Conservation (phyloP, 37 sponge, comb jelly and placozoan genomes). For the Dysidea cf. avara region DNA sequence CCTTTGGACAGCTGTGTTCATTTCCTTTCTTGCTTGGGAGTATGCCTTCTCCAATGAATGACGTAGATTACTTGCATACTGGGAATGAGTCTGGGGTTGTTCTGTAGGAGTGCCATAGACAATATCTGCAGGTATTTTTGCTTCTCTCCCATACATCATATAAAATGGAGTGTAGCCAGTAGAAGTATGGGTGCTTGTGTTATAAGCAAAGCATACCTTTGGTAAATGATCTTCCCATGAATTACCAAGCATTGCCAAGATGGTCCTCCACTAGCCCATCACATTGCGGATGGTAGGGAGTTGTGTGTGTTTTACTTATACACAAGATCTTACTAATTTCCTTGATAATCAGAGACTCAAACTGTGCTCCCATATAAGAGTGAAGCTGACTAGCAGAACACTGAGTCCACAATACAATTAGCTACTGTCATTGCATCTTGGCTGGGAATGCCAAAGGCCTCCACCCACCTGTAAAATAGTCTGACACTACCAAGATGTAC, state of each 20-base stretch:
- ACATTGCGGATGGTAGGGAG: conserved; percentile 41
- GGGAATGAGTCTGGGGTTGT: not conserved
- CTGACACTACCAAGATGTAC: conserved; percentile 35
- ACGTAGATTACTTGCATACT: conserved; percentile 21
- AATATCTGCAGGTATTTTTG: conserved; percentile 23
- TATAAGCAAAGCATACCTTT: conserved; percentile 24
- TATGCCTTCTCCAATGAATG: conserved; percentile 17
- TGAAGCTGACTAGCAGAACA: conserved; percentile 22
- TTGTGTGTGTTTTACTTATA: conserved; percentile 30
- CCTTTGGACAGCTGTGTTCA: too few relatives aligned
- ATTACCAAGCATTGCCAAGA: conserved; percentile 11
- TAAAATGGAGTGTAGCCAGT: conserved; percentile 37
- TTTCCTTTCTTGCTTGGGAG: not conserved
- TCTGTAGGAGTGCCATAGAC: conserved; percentile 8
- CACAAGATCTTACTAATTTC: conserved; percentile 23
- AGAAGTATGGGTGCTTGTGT: conserved; percentile 25
- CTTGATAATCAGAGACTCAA: conserved; percentile 19
- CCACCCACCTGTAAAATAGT: conserved; percentile 44
- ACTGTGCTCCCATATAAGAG: conserved; percentile 21
- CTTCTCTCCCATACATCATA: conserved; percentile 46
- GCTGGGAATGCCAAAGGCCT: conserved; percentile 17
- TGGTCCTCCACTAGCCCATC: conserved; percentile 34
- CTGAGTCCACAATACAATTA: not conserved
- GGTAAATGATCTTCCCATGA: conserved; percentile 21
- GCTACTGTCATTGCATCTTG: conserved; percentile 22